Base-by-base conservation (phyloP, 1,140 invertebrate species). In the Bombus waltoni region DNA sequence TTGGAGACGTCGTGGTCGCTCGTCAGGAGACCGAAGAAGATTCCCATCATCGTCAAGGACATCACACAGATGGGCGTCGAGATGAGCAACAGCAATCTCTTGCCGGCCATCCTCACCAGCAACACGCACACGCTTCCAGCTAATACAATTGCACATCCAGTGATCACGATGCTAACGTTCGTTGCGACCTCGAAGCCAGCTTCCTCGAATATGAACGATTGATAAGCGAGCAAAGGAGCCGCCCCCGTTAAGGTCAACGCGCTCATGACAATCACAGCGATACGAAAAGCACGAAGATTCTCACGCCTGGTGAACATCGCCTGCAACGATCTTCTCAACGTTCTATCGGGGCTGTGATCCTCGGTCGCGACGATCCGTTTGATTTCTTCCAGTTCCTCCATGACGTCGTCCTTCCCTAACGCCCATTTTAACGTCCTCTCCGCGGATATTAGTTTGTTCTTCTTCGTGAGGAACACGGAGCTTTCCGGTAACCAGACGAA, bases 221-320 rank as follows among this genome's bases (percentile, higher is more conserved):
- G 97, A 93, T 98, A 98, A 93, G 98, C 98, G 85, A 98, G 97
- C 73, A 99, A 97, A 6, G 98, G 98, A 92, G 98, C 97, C 68
- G 98, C 97, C 40, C 98, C 98, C 77, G 97, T 97, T 87, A 98
- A 96, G 89, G 98, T 97, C 93, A 98, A 97, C 90, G 98, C 97
- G 92, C 97, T 96, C 96, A 98, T 96, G 65, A 98, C 95, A 5
- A 97, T 96, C 13, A 98, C 94, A 18, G 97, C 96, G 80, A 98
- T 97, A 5, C 97, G 94, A 57, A 98, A 95, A 0, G 97, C 97
- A 91, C 96, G 97, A 76, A 96, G 95, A 25, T 97, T 96, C 6
- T 96, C 96, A 28, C 94, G 95, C 77, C 95, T 96, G 1, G 91
- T 94, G 15, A 97, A 93, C 44, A 97, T 93, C 89, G 96, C 96